Base-by-base conservation (phyloP, 2,888 invertebrate species). In the Minunthozetes semirufus region DNA sequence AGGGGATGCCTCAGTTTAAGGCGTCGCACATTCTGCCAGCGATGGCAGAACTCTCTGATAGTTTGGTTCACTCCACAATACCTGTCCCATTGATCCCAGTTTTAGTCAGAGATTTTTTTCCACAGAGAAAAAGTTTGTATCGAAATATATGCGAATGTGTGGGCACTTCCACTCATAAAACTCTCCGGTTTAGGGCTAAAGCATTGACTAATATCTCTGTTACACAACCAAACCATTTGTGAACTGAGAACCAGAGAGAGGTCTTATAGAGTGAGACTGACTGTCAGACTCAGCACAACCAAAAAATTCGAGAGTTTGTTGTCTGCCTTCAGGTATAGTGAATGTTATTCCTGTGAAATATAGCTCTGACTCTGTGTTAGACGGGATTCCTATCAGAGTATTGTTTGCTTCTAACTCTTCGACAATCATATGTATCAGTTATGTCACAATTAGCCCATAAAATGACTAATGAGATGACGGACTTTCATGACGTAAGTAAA, bases 401-500 rank as follows among this genome's bases (percentile, higher is more conserved):
- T 33, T 33, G 33, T 33, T 33, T 33, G 33, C 33, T 33, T 8
- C 33, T 8, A 33, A 33, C 33, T 33, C 33, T 5, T 33, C 33
- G 33, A 33, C 33, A 33, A 33, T 33, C 33, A 33, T 33, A 33
- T 33, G 33, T 66, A 19, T 66, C 38, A 66, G 66, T 38, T 13
- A 66, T 66, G 66, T 38, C 66, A 66, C 66, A 13, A 38, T n/a
- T 38, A 33, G 17, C 38, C 4, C 38, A 38, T 19, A 66, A 66
- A 66, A 76, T 77, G 77, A 74, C 77, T 42, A 76, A 77, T 56
- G 78, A 78, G 71, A 78, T 78, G 78, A 78, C 77, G n/a, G 78
- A 78, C 33, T 78, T 78, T 73, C 78, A 78, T 46, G 77, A 78
- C 72, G 78, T 78, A 71, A 78, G 78, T 78, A 33, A 33, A 33